These are phyloP conservation scores for Caenorhabditis inopinata DNA, from an alignment of 1,140 invertebrate species.

Conservation along the genomic window DNA sequence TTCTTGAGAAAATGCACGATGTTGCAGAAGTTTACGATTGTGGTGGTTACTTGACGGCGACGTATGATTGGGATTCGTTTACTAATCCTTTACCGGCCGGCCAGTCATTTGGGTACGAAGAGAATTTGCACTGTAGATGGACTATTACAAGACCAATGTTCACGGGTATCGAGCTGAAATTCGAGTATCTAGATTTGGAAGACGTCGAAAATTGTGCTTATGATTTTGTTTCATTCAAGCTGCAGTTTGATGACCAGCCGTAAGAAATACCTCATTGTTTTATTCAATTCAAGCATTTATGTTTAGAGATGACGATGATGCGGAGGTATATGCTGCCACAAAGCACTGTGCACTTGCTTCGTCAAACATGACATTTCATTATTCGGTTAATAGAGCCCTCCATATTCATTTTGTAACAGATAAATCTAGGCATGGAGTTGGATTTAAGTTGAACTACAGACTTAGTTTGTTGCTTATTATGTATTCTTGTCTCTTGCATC, in stretches of 20 bases:
- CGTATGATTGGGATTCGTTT: constrained; percentile 51
- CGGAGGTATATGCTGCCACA: neutral
- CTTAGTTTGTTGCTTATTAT: no score
- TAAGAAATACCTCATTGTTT: no score
- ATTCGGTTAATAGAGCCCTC: constrained; percentile 51
- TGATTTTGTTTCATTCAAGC: constrained; percentile 55
- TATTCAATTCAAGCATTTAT: no score
- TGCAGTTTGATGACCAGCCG: constrained; percentile 21
- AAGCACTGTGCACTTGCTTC: constrained; percentile 50
- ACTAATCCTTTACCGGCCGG: constrained; percentile 34
- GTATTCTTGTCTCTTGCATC: no score
- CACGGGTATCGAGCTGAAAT: constrained; percentile 50
- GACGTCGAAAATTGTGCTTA: constrained; percentile 51
- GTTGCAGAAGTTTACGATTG: constrained; percentile 39
- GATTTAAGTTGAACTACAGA: constrained; percentile 55
- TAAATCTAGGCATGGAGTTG: constrained; percentile 48
- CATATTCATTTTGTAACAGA: constrained; percentile 60
- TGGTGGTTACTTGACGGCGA: constrained; percentile 53
- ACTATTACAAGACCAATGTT: constrained; percentile 51
- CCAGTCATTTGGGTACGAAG: constrained; percentile 43
- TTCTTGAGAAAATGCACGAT: constrained; percentile 20
- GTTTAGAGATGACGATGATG: constrained; percentile 21
- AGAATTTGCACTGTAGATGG: constrained; percentile 58
- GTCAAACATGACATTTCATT: constrained; percentile 18
- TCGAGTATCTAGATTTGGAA: constrained; percentile 58